Evolutionary conservation across 2,797 vertebrate species (phyloP).

Genomic region (Fratercula arctica): DNA sequence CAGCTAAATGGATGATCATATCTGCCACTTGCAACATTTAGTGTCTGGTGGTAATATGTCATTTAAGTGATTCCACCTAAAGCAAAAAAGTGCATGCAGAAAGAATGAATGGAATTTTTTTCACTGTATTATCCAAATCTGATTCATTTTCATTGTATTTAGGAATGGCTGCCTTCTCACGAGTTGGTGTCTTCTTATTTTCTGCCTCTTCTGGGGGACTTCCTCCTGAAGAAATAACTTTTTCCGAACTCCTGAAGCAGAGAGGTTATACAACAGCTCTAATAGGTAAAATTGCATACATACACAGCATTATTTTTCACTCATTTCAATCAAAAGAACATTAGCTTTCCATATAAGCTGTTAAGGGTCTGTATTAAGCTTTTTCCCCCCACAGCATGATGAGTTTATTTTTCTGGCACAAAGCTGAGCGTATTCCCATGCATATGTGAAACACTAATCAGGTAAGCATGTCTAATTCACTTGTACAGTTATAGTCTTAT

Average conservation of each 20-base stretch:
- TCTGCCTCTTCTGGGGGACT: conserved; percentile 89
- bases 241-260: conserved; percentile 81
- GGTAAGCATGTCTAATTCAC: not conserved
- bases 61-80: not conserved
- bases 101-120: not conserved
- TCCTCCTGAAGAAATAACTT: conserved; percentile 84
- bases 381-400: not conserved
- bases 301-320: not conserved
- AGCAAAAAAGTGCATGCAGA: not conserved
- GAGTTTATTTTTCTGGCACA: not conserved
- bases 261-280: conserved; percentile 87
- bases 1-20: not conserved
- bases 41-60: not conserved
- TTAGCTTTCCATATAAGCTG: not conserved
- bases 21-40: not conserved
- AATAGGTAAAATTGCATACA: conserved; percentile 77
- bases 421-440: not conserved
- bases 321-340: not conserved
- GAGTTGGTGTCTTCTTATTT: conserved; percentile 80
- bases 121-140: not conserved
- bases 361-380: not conserved
- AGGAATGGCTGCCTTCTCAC: conserved; percentile 72
- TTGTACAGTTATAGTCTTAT: not conserved
- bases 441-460: not conserved
- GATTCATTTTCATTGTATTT: not conserved